phyloP scores from a whole-genome alignment of 1,140 invertebrate genomes.

The Aleiodes sp. region DNA sequence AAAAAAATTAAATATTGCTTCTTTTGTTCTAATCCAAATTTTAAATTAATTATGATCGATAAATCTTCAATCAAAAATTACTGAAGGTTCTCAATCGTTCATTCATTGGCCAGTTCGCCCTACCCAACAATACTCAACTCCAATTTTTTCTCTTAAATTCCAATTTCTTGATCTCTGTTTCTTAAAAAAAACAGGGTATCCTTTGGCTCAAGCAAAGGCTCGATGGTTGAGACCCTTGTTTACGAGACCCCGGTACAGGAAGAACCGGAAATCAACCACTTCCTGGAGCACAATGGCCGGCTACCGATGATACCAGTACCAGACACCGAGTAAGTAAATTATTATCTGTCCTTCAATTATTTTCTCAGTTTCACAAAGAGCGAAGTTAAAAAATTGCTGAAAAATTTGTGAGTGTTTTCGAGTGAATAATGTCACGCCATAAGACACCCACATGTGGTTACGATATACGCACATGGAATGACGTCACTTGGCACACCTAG shows the following conservation, averaged over 20 bases:
- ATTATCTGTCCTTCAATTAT: too few species aligned
- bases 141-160: background rate
- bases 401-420: background rate
- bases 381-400: too few species aligned
- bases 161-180: conserved; percentile 44
- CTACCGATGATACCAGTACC: conserved; percentile 62
- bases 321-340: conserved; percentile 61
- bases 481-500: conserved; percentile 40
- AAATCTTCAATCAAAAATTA: too few species aligned
- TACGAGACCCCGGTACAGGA: conserved; percentile 83
- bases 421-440: background rate
- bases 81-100: background rate
- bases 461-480: conserved; percentile 15
- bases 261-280: conserved; percentile 74
- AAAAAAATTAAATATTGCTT: too few species aligned
- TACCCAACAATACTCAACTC: background rate
- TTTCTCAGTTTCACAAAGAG: too few species aligned
- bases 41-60: too few species aligned
- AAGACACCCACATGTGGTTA: conserved; percentile 25
- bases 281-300: conserved; percentile 75
- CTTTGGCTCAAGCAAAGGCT: conserved; percentile 91
- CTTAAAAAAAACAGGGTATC: conserved; percentile 91
- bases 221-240: conserved; percentile 93
- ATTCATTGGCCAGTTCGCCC: too few species aligned
- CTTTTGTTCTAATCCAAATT: too few species aligned